Conservation (phyloP, 1,140 invertebrate genomes). For the Choristoneura fumiferana region DNA sequence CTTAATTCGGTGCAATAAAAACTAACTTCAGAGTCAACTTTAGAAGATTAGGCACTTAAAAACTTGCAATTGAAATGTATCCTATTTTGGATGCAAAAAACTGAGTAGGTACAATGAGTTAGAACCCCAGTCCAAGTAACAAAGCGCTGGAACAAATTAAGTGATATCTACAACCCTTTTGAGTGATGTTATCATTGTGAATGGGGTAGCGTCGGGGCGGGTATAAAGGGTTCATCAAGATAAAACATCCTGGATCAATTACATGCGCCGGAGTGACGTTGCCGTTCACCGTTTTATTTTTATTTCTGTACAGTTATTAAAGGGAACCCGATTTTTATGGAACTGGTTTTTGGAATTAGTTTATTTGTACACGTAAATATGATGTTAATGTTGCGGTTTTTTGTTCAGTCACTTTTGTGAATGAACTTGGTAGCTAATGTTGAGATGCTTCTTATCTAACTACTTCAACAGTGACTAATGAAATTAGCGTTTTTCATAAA, state of each 20-base stretch:
- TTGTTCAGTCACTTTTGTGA: too few species aligned
- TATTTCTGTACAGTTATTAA: slow-evolving; percentile 32
- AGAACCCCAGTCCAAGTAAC: slow-evolving; percentile 66
- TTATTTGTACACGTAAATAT: too few species aligned
- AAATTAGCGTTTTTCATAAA: too few species aligned
- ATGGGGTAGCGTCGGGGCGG: slow-evolving; percentile 67
- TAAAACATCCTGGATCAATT: slow-evolving; percentile 76
- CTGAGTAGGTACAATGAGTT: slow-evolving; percentile 44
- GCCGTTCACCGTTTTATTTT: slow-evolving; percentile 60
- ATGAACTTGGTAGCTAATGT: too few species aligned
- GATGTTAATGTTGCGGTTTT: too few species aligned
- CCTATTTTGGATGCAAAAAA: slow-evolving; percentile 45
- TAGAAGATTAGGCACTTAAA: slow-evolving; percentile 61
- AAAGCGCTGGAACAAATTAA: slow-evolving; percentile 77
- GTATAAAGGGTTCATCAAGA: slow-evolving; percentile 75
- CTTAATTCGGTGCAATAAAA: slow-evolving; percentile 58
- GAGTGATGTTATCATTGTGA: slow-evolving; percentile 70
- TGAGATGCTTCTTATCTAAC: too few species aligned
- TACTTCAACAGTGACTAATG: too few species aligned
- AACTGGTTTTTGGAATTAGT: too few species aligned
- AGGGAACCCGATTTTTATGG: neutral
- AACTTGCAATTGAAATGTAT: slow-evolving; percentile 54
- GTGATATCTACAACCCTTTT: slow-evolving; percentile 77
- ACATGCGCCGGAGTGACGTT: slow-evolving; percentile 70
- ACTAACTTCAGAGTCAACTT: slow-evolving; percentile 58